Base-by-base conservation (phyloP, 2,888 invertebrate species). In the Ethmia dodecea region DNA sequence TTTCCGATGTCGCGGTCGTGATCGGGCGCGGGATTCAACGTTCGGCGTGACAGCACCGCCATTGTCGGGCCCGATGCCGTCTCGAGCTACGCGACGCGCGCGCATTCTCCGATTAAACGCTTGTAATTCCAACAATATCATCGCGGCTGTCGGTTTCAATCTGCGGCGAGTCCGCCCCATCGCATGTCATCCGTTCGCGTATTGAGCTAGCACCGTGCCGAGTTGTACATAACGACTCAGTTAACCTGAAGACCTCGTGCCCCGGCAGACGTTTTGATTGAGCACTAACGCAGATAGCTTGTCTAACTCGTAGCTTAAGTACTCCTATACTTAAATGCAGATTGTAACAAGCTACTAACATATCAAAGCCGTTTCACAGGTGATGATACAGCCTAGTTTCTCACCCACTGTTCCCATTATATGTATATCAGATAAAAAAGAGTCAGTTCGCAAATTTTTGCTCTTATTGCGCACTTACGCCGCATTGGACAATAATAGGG, bases 1-100 rank as follows among this genome's bases (percentile, higher is more conserved):
- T 84, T 84, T 83, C 79, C 77, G 70, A 83, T 81, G 86, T 83
- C 80, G 79, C 81, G 83, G 81, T 86, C 86, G 84, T 86, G 86
- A 84, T 80, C 83, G 68, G 68, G 72, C 78, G 69, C 73, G 60
- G 68, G 71, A 66, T 65, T 60, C 73, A 65, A 61, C 70, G 73
- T 73, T 63, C 74, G 70, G 62, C 81, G 79, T 80, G 83, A 81
- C 81, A 72, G 75, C 68, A 52, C 72, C 45, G 62, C 75, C 64
- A 83, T 84, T 84, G 83, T 83, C 72, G 77, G 69, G 49, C 60
- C 57, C 65, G 65, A 59, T 50, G 59, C 50, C 54, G 63, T 59
- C 69, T 55, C 56, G 61, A 60, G 58, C 55, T 45, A 38, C 44
- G 59, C 61, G 60, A 56, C 68, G 61, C 68, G 69, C 65, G 74